Evolutionary conservation across 2,113 vertebrate species (phyloP).

Genomic region (Melanotaenia duboulayi): DNA sequence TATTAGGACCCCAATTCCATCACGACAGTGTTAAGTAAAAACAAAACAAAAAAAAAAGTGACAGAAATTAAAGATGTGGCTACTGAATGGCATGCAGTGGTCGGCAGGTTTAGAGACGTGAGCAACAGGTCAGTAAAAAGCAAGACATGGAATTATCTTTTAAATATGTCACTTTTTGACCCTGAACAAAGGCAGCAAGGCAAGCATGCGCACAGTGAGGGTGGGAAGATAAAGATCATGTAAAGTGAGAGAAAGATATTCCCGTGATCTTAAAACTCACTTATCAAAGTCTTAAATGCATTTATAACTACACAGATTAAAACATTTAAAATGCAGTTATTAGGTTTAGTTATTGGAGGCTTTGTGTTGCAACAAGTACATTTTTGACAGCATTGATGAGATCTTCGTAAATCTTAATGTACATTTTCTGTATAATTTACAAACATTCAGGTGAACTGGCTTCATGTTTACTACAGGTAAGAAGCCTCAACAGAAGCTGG

Average conservation of each 20-base stretch:
- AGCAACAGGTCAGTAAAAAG: conserved; percentile 1
- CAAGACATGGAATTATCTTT: conserved; percentile 3
- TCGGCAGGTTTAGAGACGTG: neutral
- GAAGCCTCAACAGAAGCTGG: neutral
- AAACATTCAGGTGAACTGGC: neutral
- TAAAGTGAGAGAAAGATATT: neutral
- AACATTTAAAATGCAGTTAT: neutral
- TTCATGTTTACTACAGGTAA: neutral
- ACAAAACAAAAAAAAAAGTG: conserved; percentile 65
- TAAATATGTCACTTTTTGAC: neutral
- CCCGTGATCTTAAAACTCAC: neutral
- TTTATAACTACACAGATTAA: neutral
- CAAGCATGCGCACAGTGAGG: conserved; percentile 21
- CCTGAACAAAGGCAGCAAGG: conserved; percentile 17
- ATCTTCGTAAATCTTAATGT: neutral
- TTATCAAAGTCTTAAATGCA: neutral
- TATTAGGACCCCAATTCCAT: conserved; percentile 78
- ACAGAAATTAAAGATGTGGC: conserved; percentile 70
- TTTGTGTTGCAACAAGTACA: neutral
- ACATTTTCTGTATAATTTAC: neutral
- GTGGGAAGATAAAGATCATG: neutral
- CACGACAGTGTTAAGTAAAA: conserved; percentile 79
- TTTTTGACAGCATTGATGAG: neutral
- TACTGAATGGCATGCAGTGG: conserved; percentile 46
- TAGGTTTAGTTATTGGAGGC: neutral